Evolutionary conservation across 2,888 invertebrate species (phyloP).

Genomic region (Scaptomyza polygonia): DNA sequence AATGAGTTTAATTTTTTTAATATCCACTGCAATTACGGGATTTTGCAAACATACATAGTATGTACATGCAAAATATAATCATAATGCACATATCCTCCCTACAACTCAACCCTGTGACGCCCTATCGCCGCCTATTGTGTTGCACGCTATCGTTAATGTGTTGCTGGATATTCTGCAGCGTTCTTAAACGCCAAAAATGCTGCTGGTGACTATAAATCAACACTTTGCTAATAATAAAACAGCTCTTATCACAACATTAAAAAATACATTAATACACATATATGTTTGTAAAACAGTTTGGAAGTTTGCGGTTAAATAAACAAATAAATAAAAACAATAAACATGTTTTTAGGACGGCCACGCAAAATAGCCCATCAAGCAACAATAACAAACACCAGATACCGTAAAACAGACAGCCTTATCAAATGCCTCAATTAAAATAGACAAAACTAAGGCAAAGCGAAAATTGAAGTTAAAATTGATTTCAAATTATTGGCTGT

Average conservation of each 20-base stretch:
- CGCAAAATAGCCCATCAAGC: no score
- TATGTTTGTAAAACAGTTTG: no score
- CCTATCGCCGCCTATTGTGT: slow-evolving; percentile 23
- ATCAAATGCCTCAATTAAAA: slow-evolving; percentile 32
- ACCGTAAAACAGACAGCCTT: slow-evolving; percentile 30
- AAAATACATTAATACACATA: no score
- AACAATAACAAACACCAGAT: slow-evolving; percentile 15
- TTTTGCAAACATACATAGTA: slow-evolving; percentile 18
- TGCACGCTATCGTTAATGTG: slow-evolving; percentile 20
- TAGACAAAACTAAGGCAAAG: slow-evolving; percentile 3
- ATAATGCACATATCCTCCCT: slow-evolving; percentile 12
- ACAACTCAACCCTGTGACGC: not conserved
- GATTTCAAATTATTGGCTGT: slow-evolving; percentile 57
- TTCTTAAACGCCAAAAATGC: slow-evolving; percentile 22
- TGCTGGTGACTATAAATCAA: no score
- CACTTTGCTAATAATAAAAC: no score
- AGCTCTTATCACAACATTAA: no score
- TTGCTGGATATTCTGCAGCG: slow-evolving; percentile 10
- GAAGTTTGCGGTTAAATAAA: no score
- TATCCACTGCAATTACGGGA: slow-evolving; percentile 64
- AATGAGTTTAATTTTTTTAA: slow-evolving; percentile 62
- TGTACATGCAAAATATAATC: slow-evolving; percentile 35
- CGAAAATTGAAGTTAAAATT: slow-evolving; percentile 44
- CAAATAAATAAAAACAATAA: no score
- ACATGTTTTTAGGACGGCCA: no score